Evolutionary conservation across 1,140 invertebrate genomes (phyloP).

Genomic region (Hydropsyche tenuis): DNA sequence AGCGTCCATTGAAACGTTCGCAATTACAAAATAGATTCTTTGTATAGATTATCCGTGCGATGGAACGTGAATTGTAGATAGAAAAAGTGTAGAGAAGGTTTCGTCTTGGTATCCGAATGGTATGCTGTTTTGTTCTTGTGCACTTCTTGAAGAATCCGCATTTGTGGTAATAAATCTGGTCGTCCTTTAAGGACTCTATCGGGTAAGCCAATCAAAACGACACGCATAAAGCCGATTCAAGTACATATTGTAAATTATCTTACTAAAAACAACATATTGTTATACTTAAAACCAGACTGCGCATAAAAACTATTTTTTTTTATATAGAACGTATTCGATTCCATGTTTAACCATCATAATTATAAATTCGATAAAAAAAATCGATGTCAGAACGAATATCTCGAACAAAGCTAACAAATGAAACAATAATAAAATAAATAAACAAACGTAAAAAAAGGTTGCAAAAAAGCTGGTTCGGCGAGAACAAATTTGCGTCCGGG

Average conservation of each 20-base stretch:
- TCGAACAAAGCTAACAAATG: not conserved
- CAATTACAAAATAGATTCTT: no score
- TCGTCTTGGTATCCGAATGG: slow-evolving; percentile 14
- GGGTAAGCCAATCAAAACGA: slow-evolving; percentile 35
- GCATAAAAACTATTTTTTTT: no score
- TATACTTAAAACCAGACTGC: not conserved
- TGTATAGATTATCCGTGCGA: no score
- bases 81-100: no score
- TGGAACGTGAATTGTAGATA: no score
- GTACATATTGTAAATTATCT: not conserved
- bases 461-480: not conserved
- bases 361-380: no score
- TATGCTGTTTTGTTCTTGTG: slow-evolving; percentile 22
- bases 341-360: no score
- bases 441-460: not conserved
- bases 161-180: slow-evolving; percentile 38
- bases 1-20: no score
- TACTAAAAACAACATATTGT: not conserved
- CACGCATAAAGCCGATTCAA: slow-evolving; percentile 18
- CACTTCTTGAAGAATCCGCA: slow-evolving; percentile 28
- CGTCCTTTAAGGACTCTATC: slow-evolving; percentile 41
- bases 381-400: no score
- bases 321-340: no score
- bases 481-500: slow-evolving; percentile 32
- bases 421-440: not conserved